Evolutionary conservation across 92 coral and sea anemone genomes (phyloP), one percentile per base, ranked within the genome.

Genomic region (Palythoa caribaeorum): DNA sequence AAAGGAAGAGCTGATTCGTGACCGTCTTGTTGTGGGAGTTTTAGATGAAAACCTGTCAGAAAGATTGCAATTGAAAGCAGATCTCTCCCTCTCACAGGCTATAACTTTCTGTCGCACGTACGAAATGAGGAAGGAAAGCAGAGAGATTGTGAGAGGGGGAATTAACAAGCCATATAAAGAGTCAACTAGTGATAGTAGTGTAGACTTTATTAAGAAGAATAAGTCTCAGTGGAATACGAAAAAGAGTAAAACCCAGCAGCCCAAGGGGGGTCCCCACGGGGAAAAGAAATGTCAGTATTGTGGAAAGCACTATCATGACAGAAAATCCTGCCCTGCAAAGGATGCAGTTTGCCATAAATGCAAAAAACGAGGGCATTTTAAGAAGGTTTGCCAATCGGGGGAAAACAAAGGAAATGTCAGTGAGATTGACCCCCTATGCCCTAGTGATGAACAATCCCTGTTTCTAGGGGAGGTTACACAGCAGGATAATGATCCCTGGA

Each of bases 11-110:
- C 79, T 90, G 8, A 85, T 84, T 6, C 47, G 87, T 7, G 92
- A 85, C 83, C 79, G 89, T 35, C 60, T 90, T 65, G 59, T 79
- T 2, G 89, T 85, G 12, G 92, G 83, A 69, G 76, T 90, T 48
- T 71, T 86, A 19, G 87, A 81, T 59, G 84, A 79, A 37, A 75
- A 70, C 3, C 59, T 86, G 83, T 90, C 93, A 1, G 93, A 80
- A 2, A 62, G 84, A 40, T 14, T 87, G 38, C 93, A 90, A 72
- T 84, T 71, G 13, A 87, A 83, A 79, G 66, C 89, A 51, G 84
- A 91, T 37, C 93, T 91, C 36, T 85, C 93, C 11, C 81, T 91
- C 16, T 14, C 88, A 5, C 78, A 87, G 47, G 90, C 90, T 9
- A 89, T 71, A 35, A 17, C 38, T 50, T 70, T 74, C 52, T 86